Conservation (phyloP, 2,888 invertebrate species). For the Metallyticus violacea region DNA sequence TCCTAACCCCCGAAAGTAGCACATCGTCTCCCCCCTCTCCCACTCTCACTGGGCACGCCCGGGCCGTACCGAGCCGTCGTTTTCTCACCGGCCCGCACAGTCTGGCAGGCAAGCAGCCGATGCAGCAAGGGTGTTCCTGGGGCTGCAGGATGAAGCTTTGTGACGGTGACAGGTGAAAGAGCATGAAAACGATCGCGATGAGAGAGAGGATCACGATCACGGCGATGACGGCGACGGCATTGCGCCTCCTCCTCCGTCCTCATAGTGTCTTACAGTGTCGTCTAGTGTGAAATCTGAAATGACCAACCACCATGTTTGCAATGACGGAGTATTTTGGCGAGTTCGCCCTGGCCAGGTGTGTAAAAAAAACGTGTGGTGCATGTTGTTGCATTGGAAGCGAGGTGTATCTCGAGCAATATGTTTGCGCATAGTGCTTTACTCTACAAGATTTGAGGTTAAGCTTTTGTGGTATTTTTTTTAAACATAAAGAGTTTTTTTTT, state of each 20-base stretch:
- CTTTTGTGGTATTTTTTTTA: no score
- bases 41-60: not conserved
- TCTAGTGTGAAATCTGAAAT: not conserved
- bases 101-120: not conserved
- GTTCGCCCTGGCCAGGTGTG: conserved; percentile 52
- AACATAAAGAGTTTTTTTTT: no score
- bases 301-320: conserved; percentile 48
- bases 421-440: not conserved
- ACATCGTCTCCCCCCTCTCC: not conserved
- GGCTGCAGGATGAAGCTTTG: not conserved
- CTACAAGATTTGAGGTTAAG: not conserved
- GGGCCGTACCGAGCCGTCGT: not conserved
- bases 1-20: not conserved
- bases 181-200: no score
- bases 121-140: not conserved
- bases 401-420: not conserved
- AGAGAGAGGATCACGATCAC: no score
- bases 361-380: not conserved
- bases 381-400: not conserved
- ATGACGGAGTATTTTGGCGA: conserved; percentile 55
- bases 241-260: not conserved
- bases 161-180: not conserved
- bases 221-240: no score
- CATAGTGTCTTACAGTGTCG: not conserved
- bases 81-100: not conserved